Base-by-base conservation (phyloP, 1,140 invertebrate species). In the Parapsyche elsis region DNA sequence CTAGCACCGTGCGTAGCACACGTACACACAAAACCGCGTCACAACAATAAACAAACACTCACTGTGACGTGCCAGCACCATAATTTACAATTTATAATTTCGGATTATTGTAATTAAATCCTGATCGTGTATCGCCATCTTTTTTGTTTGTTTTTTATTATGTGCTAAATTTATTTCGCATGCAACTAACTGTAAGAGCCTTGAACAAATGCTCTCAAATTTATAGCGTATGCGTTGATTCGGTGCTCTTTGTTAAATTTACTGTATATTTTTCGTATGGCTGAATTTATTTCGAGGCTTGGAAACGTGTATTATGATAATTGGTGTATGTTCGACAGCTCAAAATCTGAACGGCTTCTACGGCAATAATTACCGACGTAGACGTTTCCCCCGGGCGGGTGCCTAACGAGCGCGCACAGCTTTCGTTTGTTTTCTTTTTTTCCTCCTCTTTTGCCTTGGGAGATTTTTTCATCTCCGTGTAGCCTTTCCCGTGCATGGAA, bases 351-450 rank as follows among this genome's bases (percentile, higher is more conserved):
- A 16, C 59, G 14, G 21, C 21, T 2, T 61, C 64, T 67, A 67
- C 64, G 14, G 26, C 64, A 26, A 67, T 67, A 24, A 67, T 67
- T 67, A 26, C 64, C 24, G 59, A 23, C 59, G 14, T 53, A 53
- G 9, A 19, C 59, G 21, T 67, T 67, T 67, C 64, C 64, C 30
- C 64, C 23, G 64, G 64, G 64, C 64, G 19, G 24, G 64, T 23
- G 64, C 21, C 24, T 67, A 67, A 67, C 64, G 64, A 67, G 64
- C 64, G 24, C 21, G 57, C 64, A 67, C 1, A 26, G 64, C 64
- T 67, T 67, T 67, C 64, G 64, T 67, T 67, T 67, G 64, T 67
- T 67, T 67, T 24, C 64, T 23, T 19, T 26, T 64, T 26, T 26
- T 23, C 64, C 9, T 26, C 21, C 64, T 67, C 21, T 67, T 67